These are phyloP conservation scores for Camponotus pennsylvanicus DNA, from an alignment of 1,140 invertebrate species.

Conservation along the genomic window DNA sequence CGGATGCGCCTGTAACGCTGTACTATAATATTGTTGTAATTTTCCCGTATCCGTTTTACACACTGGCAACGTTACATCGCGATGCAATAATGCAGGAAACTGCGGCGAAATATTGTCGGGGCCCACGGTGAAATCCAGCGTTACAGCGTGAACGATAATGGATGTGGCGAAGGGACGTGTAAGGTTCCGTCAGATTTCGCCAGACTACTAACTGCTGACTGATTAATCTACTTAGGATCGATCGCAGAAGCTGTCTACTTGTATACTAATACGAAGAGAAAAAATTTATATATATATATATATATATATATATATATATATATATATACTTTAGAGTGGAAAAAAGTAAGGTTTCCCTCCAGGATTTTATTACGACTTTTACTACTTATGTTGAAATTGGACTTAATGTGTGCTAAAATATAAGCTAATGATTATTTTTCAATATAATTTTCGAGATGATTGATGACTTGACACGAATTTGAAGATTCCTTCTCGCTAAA, in stretches of 20 bases:
- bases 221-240: conserved; percentile 65
- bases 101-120: conserved; percentile 43
- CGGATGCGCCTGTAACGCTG: conserved; percentile 21
- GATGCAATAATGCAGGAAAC: conserved; percentile 50
- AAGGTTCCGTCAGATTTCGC: conserved; percentile 33
- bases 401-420: no score
- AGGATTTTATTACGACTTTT: no score
- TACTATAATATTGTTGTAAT: conserved; percentile 54
- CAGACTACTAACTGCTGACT: conserved; percentile 60
- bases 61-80: conserved; percentile 33
- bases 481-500: no score
- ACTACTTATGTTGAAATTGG: no score
- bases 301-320: background rate
- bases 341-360: no score
- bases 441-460: no score
- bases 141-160: conserved; percentile 48
- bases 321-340: background rate
- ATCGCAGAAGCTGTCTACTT: background rate
- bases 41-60: conserved; percentile 56
- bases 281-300: background rate
- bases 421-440: no score
- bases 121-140: conserved; percentile 30
- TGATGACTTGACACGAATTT: no score
- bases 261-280: background rate
- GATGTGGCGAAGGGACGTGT: conserved; percentile 45